A percentile compares a stretch with the other conserved stretches of the same genome.
phyloP scores from a whole-genome alignment of 2,113 vertebrate species.

The Progne subis region DNA sequence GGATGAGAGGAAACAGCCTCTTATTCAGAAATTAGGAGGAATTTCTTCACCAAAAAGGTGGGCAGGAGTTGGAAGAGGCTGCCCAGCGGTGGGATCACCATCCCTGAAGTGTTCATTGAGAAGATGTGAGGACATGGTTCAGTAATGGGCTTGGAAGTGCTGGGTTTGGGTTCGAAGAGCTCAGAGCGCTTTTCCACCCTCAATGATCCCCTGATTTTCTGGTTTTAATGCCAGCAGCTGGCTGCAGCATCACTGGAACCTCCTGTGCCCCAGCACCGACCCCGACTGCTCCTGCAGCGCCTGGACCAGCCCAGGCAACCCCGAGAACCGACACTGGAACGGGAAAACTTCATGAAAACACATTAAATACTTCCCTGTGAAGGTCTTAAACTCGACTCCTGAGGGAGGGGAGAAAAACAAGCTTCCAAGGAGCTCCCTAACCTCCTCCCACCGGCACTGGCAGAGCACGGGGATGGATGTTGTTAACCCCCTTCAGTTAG shows the following conservation, averaged over 20 bases:
- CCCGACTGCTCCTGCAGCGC: rapidly evolving
- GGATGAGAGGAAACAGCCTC: not conserved
- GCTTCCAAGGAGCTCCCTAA: not conserved
- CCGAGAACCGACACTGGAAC: not conserved
- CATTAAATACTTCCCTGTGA: slow-evolving; percentile 43
- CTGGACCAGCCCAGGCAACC: not conserved
- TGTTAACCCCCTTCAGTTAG: not conserved
- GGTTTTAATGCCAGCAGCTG: not conserved
- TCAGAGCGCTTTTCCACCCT: not conserved
- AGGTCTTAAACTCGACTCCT: slow-evolving; percentile 18
- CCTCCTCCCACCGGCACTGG: not conserved
- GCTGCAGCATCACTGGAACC: not conserved
- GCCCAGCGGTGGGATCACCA: not conserved
- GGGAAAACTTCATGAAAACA: not conserved
- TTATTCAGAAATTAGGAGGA: not conserved
- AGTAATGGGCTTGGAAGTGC: not conserved
- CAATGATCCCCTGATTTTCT: not conserved
- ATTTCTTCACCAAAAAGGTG: not conserved
- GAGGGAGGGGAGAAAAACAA: not conserved
- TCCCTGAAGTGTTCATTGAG: rapidly evolving
- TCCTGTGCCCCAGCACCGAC: not conserved
- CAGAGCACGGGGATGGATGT: not conserved
- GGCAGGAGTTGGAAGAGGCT: not conserved
- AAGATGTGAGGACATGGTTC: not conserved
- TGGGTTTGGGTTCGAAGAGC: not conserved